A percentile compares a stretch with the other conserved stretches of the same genome.
Evolutionary conservation across 2,113 vertebrate genomes (phyloP).

Genomic region (Uria lomvia): DNA sequence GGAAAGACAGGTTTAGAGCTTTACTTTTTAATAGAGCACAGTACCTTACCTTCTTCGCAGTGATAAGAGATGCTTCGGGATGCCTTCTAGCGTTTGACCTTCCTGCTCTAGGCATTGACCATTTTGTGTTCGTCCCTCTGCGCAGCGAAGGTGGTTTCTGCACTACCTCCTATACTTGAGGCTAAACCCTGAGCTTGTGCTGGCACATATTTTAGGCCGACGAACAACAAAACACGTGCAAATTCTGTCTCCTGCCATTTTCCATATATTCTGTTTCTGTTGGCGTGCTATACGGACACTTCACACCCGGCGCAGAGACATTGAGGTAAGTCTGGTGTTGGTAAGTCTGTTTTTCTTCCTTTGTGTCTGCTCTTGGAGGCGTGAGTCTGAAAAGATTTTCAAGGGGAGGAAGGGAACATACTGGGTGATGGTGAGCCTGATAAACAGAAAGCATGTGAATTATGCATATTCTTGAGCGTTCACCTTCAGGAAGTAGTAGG

Average conservation of each 20-base stretch:
- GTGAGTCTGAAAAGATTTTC: not conserved
- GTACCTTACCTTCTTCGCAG: not conserved
- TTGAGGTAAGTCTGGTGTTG: not conserved
- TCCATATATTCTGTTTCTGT: accelerated
- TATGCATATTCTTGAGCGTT: not conserved
- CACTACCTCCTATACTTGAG: not conserved
- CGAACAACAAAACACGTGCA: not conserved
- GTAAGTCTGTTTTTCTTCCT: not conserved
- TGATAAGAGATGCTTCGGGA: not conserved
- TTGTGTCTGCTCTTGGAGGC: not conserved
- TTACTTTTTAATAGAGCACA: not conserved
- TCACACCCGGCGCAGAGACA: accelerated
- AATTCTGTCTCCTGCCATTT: not conserved
- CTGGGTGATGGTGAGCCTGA: not conserved
- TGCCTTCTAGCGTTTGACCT: not conserved
- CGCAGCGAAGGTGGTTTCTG: not conserved
- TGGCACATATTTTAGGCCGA: not conserved
- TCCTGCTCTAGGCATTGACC: not conserved
- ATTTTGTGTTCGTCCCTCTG: not conserved
- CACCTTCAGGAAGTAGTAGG: not conserved
- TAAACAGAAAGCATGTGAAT: not conserved
- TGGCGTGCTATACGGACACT: not conserved
- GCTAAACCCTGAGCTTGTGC: not conserved
- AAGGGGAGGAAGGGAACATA: not conserved
- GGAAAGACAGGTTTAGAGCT: not conserved